A percentile compares a stretch with the other conserved stretches of the same genome.
phyloP scores from a whole-genome alignment of 2,888 invertebrate species.

The Cloeon dipterum region DNA sequence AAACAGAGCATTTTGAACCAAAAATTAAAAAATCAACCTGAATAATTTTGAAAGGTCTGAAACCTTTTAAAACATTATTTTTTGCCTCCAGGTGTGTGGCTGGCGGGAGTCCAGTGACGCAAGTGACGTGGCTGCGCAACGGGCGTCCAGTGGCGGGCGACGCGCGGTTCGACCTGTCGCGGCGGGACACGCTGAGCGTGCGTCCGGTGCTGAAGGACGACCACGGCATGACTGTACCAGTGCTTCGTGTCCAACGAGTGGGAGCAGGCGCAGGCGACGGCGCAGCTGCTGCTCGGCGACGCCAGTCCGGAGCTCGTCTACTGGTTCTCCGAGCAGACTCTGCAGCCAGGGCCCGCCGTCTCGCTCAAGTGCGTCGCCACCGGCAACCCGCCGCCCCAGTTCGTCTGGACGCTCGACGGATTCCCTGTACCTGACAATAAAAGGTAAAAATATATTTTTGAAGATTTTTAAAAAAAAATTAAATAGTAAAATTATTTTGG shows the following conservation, averaged over 20 bases:
- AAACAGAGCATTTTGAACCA: too few species aligned
- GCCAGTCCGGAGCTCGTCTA: slow-evolving; percentile 73
- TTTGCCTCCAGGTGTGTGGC: slow-evolving; percentile 77
- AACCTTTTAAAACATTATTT: too few species aligned
- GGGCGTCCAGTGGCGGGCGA: slow-evolving; percentile 35
- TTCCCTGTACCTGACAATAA: slow-evolving; percentile 58
- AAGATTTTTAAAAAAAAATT: not conserved
- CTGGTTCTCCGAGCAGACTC: slow-evolving; percentile 79
- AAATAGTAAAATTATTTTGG: too few species aligned
- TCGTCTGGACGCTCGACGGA: slow-evolving; percentile 76
- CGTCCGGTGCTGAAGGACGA: slow-evolving; percentile 19
- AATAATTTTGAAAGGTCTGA: too few species aligned
- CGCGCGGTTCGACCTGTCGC: slow-evolving; percentile 18
- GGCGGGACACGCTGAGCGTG: slow-evolving; percentile 11
- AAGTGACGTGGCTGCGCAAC: slow-evolving; percentile 61
- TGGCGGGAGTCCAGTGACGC: slow-evolving; percentile 62
- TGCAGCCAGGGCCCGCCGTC: slow-evolving; percentile 77
- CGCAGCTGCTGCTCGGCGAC: slow-evolving; percentile 28
- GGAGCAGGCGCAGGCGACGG: slow-evolving; percentile 19
- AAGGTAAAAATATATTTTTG: slow-evolving; percentile 30
- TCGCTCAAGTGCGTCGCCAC: slow-evolving; percentile 85
- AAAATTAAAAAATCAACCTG: too few species aligned
- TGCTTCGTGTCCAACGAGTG: slow-evolving; percentile 23
- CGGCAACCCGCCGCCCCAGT: slow-evolving; percentile 81
- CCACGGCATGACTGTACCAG: slow-evolving; percentile 28